A percentile compares a stretch with the other conserved stretches of the same genome.
phyloP scores from a whole-genome alignment of 2,797 vertebrate species.

The Gambusia yucatana region DNA sequence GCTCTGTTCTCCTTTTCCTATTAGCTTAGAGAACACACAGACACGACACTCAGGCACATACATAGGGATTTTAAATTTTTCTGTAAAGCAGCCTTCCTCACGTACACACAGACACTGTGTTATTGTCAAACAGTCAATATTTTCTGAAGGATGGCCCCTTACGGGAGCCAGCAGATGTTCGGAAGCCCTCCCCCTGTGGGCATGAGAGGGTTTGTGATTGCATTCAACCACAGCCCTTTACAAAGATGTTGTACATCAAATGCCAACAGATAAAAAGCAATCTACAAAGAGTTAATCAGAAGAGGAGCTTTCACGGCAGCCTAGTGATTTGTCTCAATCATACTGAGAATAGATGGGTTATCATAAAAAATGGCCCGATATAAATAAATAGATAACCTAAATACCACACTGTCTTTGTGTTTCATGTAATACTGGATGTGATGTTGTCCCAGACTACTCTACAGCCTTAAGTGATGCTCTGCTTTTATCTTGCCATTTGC shows the following conservation, averaged over 20 bases:
- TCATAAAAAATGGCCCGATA: constrained; percentile 59
- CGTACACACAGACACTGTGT: constrained; percentile 57
- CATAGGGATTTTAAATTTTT: constrained; percentile 66
- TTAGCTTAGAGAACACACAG: constrained; percentile 56
- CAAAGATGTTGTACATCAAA: constrained; percentile 86
- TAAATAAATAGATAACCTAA: constrained; percentile 67
- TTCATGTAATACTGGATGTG: constrained; percentile 33
- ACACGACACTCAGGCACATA: constrained; percentile 46
- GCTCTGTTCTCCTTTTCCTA: constrained; percentile 62
- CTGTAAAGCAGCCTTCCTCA: constrained; percentile 49
- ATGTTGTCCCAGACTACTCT: constrained; percentile 38
- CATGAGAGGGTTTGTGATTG: constrained; percentile 84
- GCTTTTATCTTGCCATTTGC: constrained; percentile 59
- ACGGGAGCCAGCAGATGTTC: constrained; percentile 78
- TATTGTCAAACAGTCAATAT: constrained; percentile 82
- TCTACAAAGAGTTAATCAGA: constrained; percentile 83
- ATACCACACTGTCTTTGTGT: constrained; percentile 31
- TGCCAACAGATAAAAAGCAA: constrained; percentile 83
- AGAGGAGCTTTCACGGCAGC: constrained; percentile 77
- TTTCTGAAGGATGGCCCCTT: constrained; percentile 82
- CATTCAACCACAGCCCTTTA: constrained; percentile 79
- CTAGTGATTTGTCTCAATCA: constrained; percentile 81
- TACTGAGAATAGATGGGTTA: constrained; percentile 67
- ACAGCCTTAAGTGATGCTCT: constrained; percentile 32
- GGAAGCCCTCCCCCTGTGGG: constrained; percentile 49